Conservation (phyloP, 2,888 invertebrate species). For the Netelia melanura region DNA sequence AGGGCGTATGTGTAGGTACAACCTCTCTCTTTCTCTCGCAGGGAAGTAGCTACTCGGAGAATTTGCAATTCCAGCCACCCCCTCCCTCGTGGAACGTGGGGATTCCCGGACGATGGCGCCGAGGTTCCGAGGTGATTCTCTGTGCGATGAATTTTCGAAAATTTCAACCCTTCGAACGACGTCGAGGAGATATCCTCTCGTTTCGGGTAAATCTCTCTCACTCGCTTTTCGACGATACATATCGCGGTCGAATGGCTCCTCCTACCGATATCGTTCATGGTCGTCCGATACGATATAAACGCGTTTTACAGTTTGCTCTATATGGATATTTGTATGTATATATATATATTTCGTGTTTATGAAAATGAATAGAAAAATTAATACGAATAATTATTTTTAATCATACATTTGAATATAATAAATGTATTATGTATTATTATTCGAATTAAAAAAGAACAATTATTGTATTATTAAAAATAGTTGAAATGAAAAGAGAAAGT, state of each 20-base stretch:
- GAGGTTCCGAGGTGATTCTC: neutral
- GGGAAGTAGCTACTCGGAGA: slow-evolving; percentile 55
- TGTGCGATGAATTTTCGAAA: slow-evolving; percentile 58
- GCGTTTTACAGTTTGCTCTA: neutral
- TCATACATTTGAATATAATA: too few relatives aligned
- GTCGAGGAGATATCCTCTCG: neutral
- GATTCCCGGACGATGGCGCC: slow-evolving; percentile 9
- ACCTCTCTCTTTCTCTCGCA: neutral
- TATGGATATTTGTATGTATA: neutral
- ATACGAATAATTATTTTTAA: too few relatives aligned
- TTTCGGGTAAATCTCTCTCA: slow-evolving; percentile 8
- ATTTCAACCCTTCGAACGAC: slow-evolving; percentile 41
- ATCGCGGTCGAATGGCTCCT: slow-evolving; percentile 11
- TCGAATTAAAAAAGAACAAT: too few relatives aligned
- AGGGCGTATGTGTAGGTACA: too few relatives aligned
- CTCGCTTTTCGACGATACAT: slow-evolving; percentile 48
- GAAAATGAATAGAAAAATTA: too few relatives aligned
- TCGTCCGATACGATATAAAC: slow-evolving; percentile 6
- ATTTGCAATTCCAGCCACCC: slow-evolving; percentile 51
- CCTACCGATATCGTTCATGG: neutral
- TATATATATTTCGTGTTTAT: neutral
- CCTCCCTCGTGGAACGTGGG: neutral
- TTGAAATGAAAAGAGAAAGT: too few relatives aligned
- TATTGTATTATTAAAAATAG: too few relatives aligned
- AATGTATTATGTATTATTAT: too few relatives aligned